Evolutionary conservation across 2,797 vertebrate genomes (phyloP).

Genomic region (Pangasius larnaudii): DNA sequence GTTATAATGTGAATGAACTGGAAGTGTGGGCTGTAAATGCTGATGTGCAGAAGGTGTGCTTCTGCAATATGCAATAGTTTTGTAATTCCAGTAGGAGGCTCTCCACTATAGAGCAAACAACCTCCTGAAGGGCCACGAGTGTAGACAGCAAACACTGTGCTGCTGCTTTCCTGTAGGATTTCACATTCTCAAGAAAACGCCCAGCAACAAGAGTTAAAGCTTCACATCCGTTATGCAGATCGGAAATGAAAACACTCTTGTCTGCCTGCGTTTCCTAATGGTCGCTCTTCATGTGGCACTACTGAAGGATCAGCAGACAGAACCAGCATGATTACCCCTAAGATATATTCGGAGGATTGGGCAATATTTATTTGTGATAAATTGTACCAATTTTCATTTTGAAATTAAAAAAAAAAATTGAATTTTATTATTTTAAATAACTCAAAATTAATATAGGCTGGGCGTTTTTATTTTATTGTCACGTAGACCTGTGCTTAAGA

Average conservation of each 20-base stretch:
- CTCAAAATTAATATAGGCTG: not conserved
- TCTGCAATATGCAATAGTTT: conserved; percentile 11
- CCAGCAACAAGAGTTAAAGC: conserved; percentile 10
- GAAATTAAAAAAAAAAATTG: too few relatives aligned
- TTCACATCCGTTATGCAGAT: not conserved
- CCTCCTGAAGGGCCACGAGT: not conserved
- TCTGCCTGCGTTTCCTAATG: not conserved
- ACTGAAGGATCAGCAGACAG: not conserved
- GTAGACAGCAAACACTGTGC: not conserved
- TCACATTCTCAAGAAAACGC: conserved; percentile 5
- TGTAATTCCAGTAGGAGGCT: conserved; percentile 44
- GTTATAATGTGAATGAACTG: not conserved
- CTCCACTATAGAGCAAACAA: conserved; percentile 18
- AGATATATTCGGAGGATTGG: not conserved
- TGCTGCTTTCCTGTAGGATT: not conserved
- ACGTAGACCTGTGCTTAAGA: not conserved
- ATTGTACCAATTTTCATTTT: not conserved
- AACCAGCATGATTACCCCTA: not conserved
- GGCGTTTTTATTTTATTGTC: not conserved
- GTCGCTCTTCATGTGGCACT: too few relatives aligned
- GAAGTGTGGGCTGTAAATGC: not conserved
- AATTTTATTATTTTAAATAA: not conserved
- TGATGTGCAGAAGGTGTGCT: not conserved
- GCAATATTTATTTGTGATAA: not conserved
- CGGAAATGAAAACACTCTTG: conserved; percentile 6